A percentile compares a stretch with the other conserved stretches of the same genome.
These are phyloP conservation scores for Amphiprion percula DNA, from an alignment of 2,113 vertebrate species.

Conservation along the genomic window DNA sequence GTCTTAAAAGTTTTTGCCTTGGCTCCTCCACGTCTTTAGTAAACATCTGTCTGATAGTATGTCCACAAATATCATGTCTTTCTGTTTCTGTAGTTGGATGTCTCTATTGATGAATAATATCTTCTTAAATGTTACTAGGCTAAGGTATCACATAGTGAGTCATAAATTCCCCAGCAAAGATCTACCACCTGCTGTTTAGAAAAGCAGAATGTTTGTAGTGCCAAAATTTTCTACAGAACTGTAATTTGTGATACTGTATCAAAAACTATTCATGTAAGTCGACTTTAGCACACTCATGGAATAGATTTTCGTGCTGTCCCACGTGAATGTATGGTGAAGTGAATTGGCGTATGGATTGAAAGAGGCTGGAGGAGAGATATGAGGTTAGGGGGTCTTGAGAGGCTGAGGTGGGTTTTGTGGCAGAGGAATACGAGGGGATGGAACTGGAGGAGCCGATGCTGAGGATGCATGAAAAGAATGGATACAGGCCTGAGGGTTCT, in stretches of 20 bases:
- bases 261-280: background rate
- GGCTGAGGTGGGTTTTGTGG: conserved; percentile 30
- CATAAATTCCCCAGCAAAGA: background rate
- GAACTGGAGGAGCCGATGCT: background rate
- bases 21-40: background rate
- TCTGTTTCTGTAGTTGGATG: background rate
- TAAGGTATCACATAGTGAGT: background rate
- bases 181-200: background rate
- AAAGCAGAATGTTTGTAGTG: background rate
- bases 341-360: conserved; percentile 21
- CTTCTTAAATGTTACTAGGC: background rate
- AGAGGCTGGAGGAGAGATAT: conserved; percentile 22
- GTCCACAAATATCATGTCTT: background rate
- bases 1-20: background rate
- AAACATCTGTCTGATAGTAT: background rate
- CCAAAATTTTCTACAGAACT: background rate
- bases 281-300: background rate
- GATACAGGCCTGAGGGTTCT: conserved; percentile 54
- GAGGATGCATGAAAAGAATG: conserved; percentile 44
- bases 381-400: conserved; percentile 14
- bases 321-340: background rate
- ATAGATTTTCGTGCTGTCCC: background rate
- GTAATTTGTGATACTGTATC: background rate
- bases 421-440: conserved; percentile 38
- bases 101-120: too few relatives aligned